Evolutionary conservation across 2,113 vertebrate species (phyloP).

Genomic region (Geococcyx californianus): DNA sequence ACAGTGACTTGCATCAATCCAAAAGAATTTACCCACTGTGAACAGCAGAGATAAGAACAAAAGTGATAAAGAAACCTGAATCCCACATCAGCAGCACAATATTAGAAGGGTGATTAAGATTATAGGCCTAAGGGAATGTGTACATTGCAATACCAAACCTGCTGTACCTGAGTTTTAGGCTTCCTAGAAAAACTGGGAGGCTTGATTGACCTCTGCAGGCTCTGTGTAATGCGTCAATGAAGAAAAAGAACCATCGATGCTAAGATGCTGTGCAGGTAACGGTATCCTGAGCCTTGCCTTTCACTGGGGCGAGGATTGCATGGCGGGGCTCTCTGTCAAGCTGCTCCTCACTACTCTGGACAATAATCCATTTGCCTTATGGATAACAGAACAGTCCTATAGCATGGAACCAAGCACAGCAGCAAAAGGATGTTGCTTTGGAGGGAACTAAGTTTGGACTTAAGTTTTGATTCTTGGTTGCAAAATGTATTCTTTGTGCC

Average conservation of each 20-base stretch:
- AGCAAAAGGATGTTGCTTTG: neutral
- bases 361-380: neutral
- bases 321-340: neutral
- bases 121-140: neutral
- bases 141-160: neutral
- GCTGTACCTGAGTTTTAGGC: neutral
- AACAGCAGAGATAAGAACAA: neutral
- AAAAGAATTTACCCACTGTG: neutral
- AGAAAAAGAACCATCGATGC: fast-evolving
- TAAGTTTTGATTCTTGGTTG: neutral
- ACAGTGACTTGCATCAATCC: neutral
- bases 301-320: fast-evolving
- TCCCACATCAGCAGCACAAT: constrained; percentile 23
- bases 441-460: neutral
- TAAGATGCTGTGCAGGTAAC: neutral
- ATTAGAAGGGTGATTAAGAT: constrained; percentile 1
- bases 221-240: neutral
- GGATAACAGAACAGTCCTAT: fast-evolving
- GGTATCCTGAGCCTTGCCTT: neutral
- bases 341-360: neutral
- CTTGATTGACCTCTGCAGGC: neutral
- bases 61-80: constrained; percentile 2
- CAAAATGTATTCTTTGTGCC: neutral
- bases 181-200: neutral
- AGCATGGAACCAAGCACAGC: fast-evolving